Conservation (phyloP, 2,797 vertebrate species). For the Poecilia wingei region DNA sequence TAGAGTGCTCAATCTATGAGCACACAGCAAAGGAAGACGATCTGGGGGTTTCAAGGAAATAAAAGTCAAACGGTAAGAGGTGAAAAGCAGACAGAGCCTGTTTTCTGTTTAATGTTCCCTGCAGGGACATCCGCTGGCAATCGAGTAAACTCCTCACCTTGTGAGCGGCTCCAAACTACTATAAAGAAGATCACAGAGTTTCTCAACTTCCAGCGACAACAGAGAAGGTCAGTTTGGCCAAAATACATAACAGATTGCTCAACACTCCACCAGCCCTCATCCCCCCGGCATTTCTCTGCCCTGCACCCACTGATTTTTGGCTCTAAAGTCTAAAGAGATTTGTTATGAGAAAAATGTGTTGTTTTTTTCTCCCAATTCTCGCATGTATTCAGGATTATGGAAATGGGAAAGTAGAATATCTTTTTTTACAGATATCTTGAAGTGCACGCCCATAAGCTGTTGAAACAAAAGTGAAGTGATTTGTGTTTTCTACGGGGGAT, state of each 20-base stretch:
- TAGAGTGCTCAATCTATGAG: neutral
- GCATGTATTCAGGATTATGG: slow-evolving; percentile 3
- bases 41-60: neutral
- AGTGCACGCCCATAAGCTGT: neutral
- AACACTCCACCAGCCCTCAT: neutral
- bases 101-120: slow-evolving; percentile 7
- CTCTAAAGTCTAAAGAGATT: neutral
- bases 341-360: neutral
- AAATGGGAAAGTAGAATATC: neutral
- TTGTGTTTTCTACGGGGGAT: slow-evolving; percentile 23
- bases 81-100: neutral
- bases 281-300: neutral
- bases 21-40: slow-evolving; percentile 1
- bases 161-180: slow-evolving; percentile 38
- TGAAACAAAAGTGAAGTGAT: slow-evolving; percentile 22
- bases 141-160: slow-evolving; percentile 20
- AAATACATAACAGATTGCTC: neutral
- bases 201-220: slow-evolving; percentile 4
- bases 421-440: slow-evolving; percentile 4
- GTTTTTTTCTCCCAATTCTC: neutral
- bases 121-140: slow-evolving; percentile 10
- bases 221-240: neutral
- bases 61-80: slow-evolving; percentile 14
- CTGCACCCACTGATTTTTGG: neutral
- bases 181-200: slow-evolving; percentile 23